Evolutionary conservation across 2,797 vertebrate species (phyloP).

Genomic region (Pelodytes ibericus): DNA sequence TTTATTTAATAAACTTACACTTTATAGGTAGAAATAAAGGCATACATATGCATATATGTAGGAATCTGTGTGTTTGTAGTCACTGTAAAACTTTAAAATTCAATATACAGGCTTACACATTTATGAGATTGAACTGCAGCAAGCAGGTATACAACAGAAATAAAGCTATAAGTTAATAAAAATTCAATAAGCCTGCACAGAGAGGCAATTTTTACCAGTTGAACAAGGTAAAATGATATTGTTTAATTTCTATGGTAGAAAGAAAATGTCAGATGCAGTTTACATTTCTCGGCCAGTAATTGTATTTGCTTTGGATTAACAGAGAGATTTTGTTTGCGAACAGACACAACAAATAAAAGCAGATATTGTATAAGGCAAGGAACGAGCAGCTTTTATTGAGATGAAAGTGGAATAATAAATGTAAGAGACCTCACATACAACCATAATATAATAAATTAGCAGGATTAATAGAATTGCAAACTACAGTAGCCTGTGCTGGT

Average conservation of each 20-base stretch:
- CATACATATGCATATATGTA: slow-evolving; percentile 7
- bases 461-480: slow-evolving; percentile 81
- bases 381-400: slow-evolving; percentile 73
- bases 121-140: slow-evolving; percentile 30
- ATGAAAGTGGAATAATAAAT: slow-evolving; percentile 81
- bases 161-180: slow-evolving; percentile 69
- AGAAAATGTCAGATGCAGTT: slow-evolving; percentile 74
- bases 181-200: slow-evolving; percentile 66
- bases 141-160: slow-evolving; percentile 19
- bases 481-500: slow-evolving; percentile 80
- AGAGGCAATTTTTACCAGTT: slow-evolving; percentile 61
- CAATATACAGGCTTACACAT: slow-evolving; percentile 37
- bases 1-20: no score
- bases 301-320: slow-evolving; percentile 74
- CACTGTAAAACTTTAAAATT: slow-evolving; percentile 27
- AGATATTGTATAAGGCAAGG: slow-evolving; percentile 73
- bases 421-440: slow-evolving; percentile 84
- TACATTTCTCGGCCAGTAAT: slow-evolving; percentile 76
- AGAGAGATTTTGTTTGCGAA: slow-evolving; percentile 73
- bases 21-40: no score
- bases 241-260: slow-evolving; percentile 72
- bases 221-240: slow-evolving; percentile 74
- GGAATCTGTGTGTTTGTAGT: background rate
- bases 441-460: slow-evolving; percentile 84
- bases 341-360: slow-evolving; percentile 78